Evolutionary conservation across 1,140 invertebrate genomes (phyloP).

Genomic region (Sitodiplosis mosellana): DNA sequence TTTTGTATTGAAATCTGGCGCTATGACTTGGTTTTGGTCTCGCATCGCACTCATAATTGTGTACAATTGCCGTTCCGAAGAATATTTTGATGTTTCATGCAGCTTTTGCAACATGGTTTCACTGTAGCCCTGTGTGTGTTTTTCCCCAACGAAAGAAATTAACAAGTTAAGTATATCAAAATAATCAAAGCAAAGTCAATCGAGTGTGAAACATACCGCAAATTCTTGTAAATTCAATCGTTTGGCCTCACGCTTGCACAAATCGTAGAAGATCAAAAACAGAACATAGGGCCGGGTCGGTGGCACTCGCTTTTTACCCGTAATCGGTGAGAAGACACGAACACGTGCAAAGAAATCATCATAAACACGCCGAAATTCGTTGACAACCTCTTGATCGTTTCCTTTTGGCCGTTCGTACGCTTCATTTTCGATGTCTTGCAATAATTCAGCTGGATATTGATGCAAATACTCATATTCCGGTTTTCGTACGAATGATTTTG

Average conservation of each 20-base stretch:
- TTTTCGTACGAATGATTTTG: neutral
- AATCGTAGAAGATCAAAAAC: slow-evolving; percentile 21
- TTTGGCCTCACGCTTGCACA: slow-evolving; percentile 24
- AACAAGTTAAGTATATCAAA: neutral
- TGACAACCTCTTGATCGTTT: slow-evolving; percentile 20
- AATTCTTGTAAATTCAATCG: slow-evolving; percentile 22
- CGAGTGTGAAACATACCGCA: slow-evolving; percentile 6
- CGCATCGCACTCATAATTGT: slow-evolving; percentile 20
- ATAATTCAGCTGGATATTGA: slow-evolving; percentile 15
- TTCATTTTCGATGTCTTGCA: slow-evolving; percentile 20
- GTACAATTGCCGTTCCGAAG: slow-evolving; percentile 17
- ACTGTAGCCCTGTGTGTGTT: neutral
- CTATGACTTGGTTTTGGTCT: slow-evolving; percentile 17
- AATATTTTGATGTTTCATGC: slow-evolving; percentile 13
- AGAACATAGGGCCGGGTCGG: slow-evolving; percentile 24
- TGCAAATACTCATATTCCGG: slow-evolving; percentile 14
- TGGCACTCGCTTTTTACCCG: slow-evolving; percentile 22
- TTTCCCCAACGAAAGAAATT: neutral
- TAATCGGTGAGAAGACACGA: slow-evolving; percentile 11
- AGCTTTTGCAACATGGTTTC: slow-evolving; percentile 17
- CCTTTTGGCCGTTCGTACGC: slow-evolving; percentile 16
- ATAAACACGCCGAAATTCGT: slow-evolving; percentile 22
- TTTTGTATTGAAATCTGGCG: slow-evolving; percentile 20
- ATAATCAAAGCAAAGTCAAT: neutral
- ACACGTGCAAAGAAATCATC: slow-evolving; percentile 21